Base-by-base conservation (phyloP, 2,797 vertebrate genomes). In the Lepus townsendii region DNA sequence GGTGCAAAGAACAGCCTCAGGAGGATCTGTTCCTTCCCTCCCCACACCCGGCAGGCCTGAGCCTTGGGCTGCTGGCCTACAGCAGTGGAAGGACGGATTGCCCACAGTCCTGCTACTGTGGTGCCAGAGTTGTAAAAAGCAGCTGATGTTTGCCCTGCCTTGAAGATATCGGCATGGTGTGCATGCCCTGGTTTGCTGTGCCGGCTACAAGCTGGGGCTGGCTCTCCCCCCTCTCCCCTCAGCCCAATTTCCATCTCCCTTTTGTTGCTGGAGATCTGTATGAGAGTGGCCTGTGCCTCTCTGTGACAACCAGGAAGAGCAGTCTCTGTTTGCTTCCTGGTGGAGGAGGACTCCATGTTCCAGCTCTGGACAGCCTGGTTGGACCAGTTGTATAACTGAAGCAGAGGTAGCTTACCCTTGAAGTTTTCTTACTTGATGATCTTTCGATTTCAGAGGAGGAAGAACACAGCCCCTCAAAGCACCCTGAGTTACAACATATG, bases 381-480 rank as follows among this genome's bases (percentile, higher is more conserved):
- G 92, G 57, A 62, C 89, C 47, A 42, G 63, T 73, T 71, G 63
- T 71, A 71, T 60, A 71, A 76, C 42, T 90, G 66, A 94, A 78
- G 19, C 57, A n/a, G 65, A 66, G 52, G 71, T 86, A 50, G 63
- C 32, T 94, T 95, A 83, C 52, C 50, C 85, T 88, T 93, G 85
- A 95, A 87, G 32, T 73, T 93, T 96, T 84, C 91, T 88, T 94
- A 50, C 54, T 0, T 63, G 89, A 90, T 62, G 54, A 7, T 94
- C 71, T 96, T 92, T 88, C 93, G 87, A 90, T 87, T 94, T 93
- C 72, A 68, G 88, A 93, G 82, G 94, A 96, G 92, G 93, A 96
- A 82, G 96, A 93, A 57, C 54, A 27, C 22, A 60, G 32, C 92
- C 47, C 80, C 32, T 69, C 2, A 83, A 91, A 95, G 76, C 88